Evolutionary conservation across 2,113 vertebrate species (phyloP).

Genomic region (Brachypteracias leptosomus): DNA sequence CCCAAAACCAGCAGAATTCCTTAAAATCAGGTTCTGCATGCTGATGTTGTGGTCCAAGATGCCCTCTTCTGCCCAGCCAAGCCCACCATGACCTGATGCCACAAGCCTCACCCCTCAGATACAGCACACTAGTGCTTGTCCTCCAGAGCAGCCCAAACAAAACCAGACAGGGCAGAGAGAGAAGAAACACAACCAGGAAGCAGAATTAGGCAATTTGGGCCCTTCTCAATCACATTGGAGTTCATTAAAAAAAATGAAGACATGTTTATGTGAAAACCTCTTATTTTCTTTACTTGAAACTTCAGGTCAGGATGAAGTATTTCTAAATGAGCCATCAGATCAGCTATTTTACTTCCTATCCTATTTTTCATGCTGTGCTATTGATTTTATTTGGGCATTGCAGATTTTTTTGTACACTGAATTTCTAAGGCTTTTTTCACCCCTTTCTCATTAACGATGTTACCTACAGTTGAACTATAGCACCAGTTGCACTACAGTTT

Average conservation of each 20-base stretch:
- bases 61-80: neutral
- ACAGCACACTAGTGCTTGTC: neutral
- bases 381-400: constrained; percentile 15
- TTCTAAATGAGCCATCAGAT: neutral
- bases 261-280: neutral
- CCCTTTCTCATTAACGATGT: neutral
- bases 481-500: neutral
- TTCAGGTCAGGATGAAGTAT: neutral
- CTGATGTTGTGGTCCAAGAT: rapidly evolving
- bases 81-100: rapidly evolving
- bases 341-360: neutral
- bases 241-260: neutral
- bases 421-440: neutral
- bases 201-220: neutral
- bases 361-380: neutral
- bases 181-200: neutral
- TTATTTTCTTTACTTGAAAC: neutral
- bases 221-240: neutral
- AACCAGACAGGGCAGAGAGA: neutral
- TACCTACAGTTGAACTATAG: neutral
- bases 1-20: neutral
- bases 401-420: neutral
- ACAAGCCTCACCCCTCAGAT: rapidly evolving
- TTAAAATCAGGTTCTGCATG: neutral
- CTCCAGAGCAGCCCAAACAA: neutral